A percentile compares a stretch with the other conserved stretches of the same genome.
Evolutionary conservation across 2,888 invertebrate species (phyloP).

Genomic region (Stomorhina lunata): DNA sequence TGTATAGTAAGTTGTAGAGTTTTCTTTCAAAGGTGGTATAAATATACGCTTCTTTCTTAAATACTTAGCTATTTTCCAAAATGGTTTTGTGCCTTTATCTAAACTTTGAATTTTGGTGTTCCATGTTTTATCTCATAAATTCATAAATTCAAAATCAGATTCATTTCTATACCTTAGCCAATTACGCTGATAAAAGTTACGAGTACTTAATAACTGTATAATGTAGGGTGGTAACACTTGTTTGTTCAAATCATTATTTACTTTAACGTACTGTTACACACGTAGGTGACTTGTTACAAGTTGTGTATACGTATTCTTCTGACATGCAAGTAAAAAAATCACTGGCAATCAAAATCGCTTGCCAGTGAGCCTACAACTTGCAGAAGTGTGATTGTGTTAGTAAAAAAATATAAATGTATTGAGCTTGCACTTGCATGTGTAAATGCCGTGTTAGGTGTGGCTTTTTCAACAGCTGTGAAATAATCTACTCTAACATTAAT

Average conservation of each 20-base stretch:
- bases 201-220: not conserved
- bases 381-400: no score
- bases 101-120: slow-evolving; percentile 18
- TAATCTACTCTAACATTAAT: not conserved
- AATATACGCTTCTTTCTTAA: slow-evolving; percentile 17
- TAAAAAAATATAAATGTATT: no score
- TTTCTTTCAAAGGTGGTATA: slow-evolving; percentile 1
- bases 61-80: slow-evolving; percentile 31
- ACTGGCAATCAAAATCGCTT: no score
- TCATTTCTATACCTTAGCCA: not conserved
- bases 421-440: no score
- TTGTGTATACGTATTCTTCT: no score
- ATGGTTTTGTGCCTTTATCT: slow-evolving; percentile 15
- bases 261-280: no score
- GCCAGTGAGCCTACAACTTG: no score
- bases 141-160: not conserved
- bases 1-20: not conserved
- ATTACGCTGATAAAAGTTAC: not conserved
- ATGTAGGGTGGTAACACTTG: not conserved
- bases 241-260: not conserved
- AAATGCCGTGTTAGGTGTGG: no score
- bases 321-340: no score
- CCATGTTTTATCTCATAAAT: slow-evolving; percentile 9
- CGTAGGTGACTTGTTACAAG: no score
- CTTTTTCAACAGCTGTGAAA: not conserved